phyloP scores from a whole-genome alignment of 2,797 vertebrate species.

The Alfaro cultratus region DNA sequence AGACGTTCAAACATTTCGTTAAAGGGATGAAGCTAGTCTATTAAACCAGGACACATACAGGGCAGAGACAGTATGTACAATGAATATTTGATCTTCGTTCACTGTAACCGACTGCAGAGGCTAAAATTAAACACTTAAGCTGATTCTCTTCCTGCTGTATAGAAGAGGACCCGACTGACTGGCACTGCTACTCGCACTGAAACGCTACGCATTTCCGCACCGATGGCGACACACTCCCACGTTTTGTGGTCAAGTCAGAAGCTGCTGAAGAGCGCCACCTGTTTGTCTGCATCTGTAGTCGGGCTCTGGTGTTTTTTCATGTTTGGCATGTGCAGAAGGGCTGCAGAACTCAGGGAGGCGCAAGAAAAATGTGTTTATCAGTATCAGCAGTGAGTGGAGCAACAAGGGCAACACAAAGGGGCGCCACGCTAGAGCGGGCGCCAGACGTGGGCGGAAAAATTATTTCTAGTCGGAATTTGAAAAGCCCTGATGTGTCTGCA shows the following conservation, averaged over 20 bases:
- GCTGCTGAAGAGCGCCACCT: slow-evolving; percentile 32
- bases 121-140: slow-evolving; percentile 27
- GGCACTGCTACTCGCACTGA: slow-evolving; percentile 37
- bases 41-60: slow-evolving; percentile 21
- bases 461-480: too few species aligned
- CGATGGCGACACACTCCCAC: slow-evolving; percentile 47
- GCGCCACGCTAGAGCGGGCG: too few species aligned
- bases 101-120: slow-evolving; percentile 22
- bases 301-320: slow-evolving; percentile 54
- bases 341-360: slow-evolving; percentile 32
- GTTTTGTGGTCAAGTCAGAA: slow-evolving; percentile 34
- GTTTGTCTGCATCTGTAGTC: slow-evolving; percentile 54
- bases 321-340: slow-evolving; percentile 75
- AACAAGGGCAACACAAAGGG: too few species aligned
- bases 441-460: too few species aligned
- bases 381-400: not conserved
- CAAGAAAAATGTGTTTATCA: slow-evolving; percentile 18
- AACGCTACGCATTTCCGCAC: slow-evolving; percentile 38
- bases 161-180: slow-evolving; percentile 22
- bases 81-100: slow-evolving; percentile 35
- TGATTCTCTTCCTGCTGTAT: slow-evolving; percentile 14
- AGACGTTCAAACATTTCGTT: slow-evolving; percentile 41
- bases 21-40: slow-evolving; percentile 51
- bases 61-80: slow-evolving; percentile 45
- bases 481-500: too few species aligned